phyloP scores from a whole-genome alignment of 30 jellyfish, hydroid and myxozoan species.

The Hydractinia echinata region DNA sequence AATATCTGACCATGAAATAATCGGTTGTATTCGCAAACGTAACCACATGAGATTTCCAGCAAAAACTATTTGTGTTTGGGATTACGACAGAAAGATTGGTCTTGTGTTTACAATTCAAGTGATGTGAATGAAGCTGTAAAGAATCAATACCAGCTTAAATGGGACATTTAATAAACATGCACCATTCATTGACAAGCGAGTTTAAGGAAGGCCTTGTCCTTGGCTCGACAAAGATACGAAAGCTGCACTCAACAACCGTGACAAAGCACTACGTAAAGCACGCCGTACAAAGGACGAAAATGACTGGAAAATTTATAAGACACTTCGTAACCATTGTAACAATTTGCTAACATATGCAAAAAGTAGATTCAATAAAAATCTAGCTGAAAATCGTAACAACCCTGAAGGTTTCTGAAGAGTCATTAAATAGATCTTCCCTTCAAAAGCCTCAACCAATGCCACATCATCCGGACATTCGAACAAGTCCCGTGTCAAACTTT shows the following conservation, averaged over 20 bases:
- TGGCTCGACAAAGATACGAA: constrained; percentile 3
- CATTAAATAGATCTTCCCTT: not conserved
- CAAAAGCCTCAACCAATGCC: constrained; percentile 13
- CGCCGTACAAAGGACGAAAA: constrained; percentile 7
- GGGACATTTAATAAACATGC: constrained; percentile 2
- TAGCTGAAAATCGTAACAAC: constrained; percentile 11
- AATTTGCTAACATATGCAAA: constrained; percentile 17
- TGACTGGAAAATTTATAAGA: constrained; percentile 20
- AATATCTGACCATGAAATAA: too few relatives aligned
- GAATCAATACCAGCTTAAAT: not conserved
- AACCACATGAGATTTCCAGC: too few relatives aligned
- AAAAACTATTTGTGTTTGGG: too few relatives aligned
- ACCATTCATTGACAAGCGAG: not conserved
- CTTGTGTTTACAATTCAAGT: too few relatives aligned
- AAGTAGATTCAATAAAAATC: not conserved
- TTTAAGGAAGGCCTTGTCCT: not conserved
- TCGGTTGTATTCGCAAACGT: too few relatives aligned
- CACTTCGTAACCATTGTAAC: constrained; percentile 14
- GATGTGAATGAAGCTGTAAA: constrained; percentile 5
- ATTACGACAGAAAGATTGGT: too few relatives aligned
- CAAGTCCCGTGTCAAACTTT: not conserved
- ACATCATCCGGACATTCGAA: constrained; percentile 6
- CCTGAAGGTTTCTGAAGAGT: not conserved
- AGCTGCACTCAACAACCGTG: constrained; percentile 6
- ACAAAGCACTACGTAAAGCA: constrained; percentile 15